A percentile compares a stretch with the other conserved stretches of the same genome.
These are phyloP conservation scores for Sebastes nivosus DNA, from an alignment of 2,797 vertebrate genomes.

Conservation along the genomic window DNA sequence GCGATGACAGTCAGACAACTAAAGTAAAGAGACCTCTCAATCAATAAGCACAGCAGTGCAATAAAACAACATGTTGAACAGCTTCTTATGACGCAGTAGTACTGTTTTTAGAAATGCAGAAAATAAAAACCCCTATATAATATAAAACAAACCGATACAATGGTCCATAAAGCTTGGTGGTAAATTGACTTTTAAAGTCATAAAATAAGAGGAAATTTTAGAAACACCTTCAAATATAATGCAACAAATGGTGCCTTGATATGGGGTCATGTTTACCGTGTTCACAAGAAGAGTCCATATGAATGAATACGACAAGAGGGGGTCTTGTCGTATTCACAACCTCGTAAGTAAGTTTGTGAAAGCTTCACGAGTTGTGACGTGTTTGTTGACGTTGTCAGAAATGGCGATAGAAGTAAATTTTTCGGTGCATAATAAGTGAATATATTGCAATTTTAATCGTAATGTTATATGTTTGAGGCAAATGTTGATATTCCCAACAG, in stretches of 20 bases:
- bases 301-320: too few relatives aligned
- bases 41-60: conserved; percentile 17
- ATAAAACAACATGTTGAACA: conserved; percentile 30
- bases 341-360: too few relatives aligned
- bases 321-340: too few relatives aligned
- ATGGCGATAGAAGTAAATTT: too few relatives aligned
- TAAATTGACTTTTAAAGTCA: neutral
- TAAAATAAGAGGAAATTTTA: neutral
- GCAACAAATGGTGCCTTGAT: neutral
- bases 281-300: too few relatives aligned
- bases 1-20: conserved; percentile 2
- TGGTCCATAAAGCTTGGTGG: neutral
- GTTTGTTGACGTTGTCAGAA: too few relatives aligned
- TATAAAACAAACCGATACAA: neutral
- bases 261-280: too few relatives aligned
- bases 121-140: neutral
- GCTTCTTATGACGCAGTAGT: neutral
- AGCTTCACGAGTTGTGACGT: too few relatives aligned
- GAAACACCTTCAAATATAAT: neutral
- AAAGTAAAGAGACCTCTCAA: conserved; percentile 9
- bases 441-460: too few relatives aligned
- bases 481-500: too few relatives aligned
- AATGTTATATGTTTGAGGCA: too few relatives aligned
- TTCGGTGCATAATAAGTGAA: too few relatives aligned
- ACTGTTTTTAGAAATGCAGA: neutral